Evolutionary conservation across 2,888 invertebrate species (phyloP), one percentile per base, ranked within the genome.

Genomic region (Eupelmus urozonus): DNA sequence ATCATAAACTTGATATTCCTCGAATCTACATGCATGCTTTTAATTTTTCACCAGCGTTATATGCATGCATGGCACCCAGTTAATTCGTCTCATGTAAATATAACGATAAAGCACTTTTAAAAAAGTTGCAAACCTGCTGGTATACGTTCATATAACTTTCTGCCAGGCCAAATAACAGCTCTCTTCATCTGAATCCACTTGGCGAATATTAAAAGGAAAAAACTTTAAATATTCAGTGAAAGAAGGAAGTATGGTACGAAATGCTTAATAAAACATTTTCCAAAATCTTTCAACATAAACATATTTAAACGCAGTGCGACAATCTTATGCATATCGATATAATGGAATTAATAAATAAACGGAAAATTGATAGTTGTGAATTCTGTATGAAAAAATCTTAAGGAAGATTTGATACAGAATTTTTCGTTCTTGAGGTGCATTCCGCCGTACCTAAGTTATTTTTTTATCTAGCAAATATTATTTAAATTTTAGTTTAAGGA

Each of bases 191-290:
- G 2, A 40, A 27, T 51, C 45, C 13, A 45, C 16, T 7, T 45
- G 13, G 13, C 4, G 13, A 16, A 45, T 16, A 45, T 16, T 13
- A 45, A 45, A 45, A 45, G 16, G 16, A 45, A 45, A 49, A 49
- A 62, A 42, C n/a, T n/a, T n/a, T n/a, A n/a, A n/a, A n/a, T n/a
- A n/a, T n/a, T n/a, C n/a, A n/a, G n/a, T n/a, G n/a, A 45, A 45
- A 23, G 45, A 20, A 5, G 27, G 27, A 49, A 40, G 13, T 23
- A 53, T 20, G 29, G 18, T 11, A 27, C 16, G 13, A 29, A 13
- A 9, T 18, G 34, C 5, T 55, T 67, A 53, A 67, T 67, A 67
- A 67, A 67, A 67, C 45, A 70, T 70, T 70, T 49, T 57, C 57
- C 27, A 70, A 59, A 59, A 70, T 70, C 70, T n/a, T n/a, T n/a